Conservation (phyloP, 1,140 invertebrate species). For the Calliphora vicina region DNA sequence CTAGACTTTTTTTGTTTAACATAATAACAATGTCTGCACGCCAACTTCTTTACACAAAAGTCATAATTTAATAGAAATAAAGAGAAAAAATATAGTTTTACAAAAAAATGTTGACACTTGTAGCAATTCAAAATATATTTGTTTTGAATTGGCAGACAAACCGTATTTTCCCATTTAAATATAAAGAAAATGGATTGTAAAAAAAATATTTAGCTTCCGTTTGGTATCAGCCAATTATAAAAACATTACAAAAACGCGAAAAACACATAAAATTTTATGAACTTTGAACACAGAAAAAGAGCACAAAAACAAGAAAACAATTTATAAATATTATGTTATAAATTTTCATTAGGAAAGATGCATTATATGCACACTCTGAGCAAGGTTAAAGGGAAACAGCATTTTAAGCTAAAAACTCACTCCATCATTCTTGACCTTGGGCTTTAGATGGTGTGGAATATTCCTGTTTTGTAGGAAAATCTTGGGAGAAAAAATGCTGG, state of each 20-base stretch:
- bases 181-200: not conserved
- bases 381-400: not conserved
- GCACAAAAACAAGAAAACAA: not conserved
- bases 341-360: not conserved
- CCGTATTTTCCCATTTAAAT: not conserved
- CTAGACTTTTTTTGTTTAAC: constrained; percentile 10
- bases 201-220: not conserved
- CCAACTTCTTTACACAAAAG: constrained; percentile 1
- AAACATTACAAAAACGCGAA: constrained; percentile 27
- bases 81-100: not conserved
- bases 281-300: not conserved
- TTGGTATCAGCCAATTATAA: constrained; percentile 26
- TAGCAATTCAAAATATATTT: constrained; percentile 9
- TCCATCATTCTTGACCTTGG: not conserved
- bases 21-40: constrained; percentile 7
- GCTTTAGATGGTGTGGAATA: not conserved
- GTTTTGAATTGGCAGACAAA: constrained; percentile 26
- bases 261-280: constrained; percentile 32
- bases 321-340: not conserved
- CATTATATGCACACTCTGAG: not conserved
- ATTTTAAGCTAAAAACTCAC: not conserved
- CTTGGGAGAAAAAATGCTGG: not conserved
- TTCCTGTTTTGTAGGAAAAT: not conserved
- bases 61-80: not conserved
- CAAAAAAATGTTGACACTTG: constrained; percentile 18